phyloP scores from a whole-genome alignment of 2,888 invertebrate species.

The Drosophila picticornis region DNA sequence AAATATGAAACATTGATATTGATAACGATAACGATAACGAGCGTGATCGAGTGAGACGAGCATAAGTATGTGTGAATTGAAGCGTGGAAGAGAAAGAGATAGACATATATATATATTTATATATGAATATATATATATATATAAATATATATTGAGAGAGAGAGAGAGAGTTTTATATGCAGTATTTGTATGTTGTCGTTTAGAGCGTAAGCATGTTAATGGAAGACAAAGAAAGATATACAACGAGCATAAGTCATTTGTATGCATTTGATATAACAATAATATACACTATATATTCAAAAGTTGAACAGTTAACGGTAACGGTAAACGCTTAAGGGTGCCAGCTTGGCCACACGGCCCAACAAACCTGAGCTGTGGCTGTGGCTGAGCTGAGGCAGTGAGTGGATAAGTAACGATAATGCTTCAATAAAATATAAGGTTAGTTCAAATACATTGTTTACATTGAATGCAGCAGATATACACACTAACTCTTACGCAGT shows the following conservation, averaged over 20 bases:
- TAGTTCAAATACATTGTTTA: slow-evolving; percentile 59
- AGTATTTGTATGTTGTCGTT: slow-evolving; percentile 47
- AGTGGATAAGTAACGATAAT: slow-evolving; percentile 64
- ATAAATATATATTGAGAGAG: not conserved
- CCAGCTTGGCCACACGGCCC: slow-evolving; percentile 62
- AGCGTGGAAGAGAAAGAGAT: slow-evolving; percentile 5
- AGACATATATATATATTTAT: not conserved
- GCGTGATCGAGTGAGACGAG: slow-evolving; percentile 20
- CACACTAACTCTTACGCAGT: slow-evolving; percentile 42
- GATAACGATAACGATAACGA: slow-evolving; percentile 24
- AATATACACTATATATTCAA: slow-evolving; percentile 21
- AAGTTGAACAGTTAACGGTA: slow-evolving; percentile 34
- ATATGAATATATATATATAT: slow-evolving; percentile 1
- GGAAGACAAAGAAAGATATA: slow-evolving; percentile 79
- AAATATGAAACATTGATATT: slow-evolving; percentile 42
- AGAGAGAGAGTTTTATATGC: slow-evolving; percentile 34
- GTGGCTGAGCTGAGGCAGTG: slow-evolving; percentile 65
- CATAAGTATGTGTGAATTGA: slow-evolving; percentile 7
- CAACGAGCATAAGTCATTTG: slow-evolving; percentile 83
- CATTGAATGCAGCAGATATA: slow-evolving; percentile 35
- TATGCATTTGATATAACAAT: slow-evolving; percentile 36
- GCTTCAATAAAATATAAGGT: slow-evolving; percentile 59
- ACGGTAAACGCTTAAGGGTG: slow-evolving; percentile 53
- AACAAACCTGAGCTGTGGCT: slow-evolving; percentile 70
- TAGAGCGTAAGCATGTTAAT: slow-evolving; percentile 77